Conservation (phyloP, 2,888 invertebrate species). For the Sinodicranocentrus sp. region DNA sequence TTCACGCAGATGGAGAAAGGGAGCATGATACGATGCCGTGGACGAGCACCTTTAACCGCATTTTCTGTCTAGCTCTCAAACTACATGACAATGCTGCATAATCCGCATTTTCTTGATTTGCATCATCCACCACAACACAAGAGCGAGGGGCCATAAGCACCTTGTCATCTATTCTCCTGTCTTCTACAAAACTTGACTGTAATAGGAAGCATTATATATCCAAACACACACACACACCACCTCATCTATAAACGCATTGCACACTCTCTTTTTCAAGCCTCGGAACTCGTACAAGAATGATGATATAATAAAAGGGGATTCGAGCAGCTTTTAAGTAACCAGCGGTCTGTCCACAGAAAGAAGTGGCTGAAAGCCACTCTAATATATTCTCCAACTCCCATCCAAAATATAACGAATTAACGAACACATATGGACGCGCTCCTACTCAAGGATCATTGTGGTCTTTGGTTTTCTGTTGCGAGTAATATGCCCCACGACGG, state of each 20-base stretch:
- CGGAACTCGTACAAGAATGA: too few species aligned
- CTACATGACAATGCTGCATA: constrained; percentile 18
- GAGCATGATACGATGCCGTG: constrained; percentile 19
- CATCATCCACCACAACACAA: constrained; percentile 34
- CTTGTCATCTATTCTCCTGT: constrained; percentile 31
- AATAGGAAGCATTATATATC: too few species aligned
- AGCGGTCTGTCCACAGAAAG: neutral
- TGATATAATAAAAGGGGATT: constrained; percentile 23
- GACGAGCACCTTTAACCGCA: constrained; percentile 28
- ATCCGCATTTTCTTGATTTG: constrained; percentile 53
- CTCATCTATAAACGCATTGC: too few species aligned
- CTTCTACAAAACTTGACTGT: constrained; percentile 2
- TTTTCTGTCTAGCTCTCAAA: neutral
- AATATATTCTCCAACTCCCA: neutral
- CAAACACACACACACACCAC: neutral
- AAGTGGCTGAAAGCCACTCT: neutral
- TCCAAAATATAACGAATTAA: neutral
- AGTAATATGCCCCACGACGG: too few species aligned
- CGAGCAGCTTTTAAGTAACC: constrained; percentile 9
- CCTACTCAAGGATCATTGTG: constrained; percentile 6
- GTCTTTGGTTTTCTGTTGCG: too few species aligned
- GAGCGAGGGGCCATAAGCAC: constrained; percentile 23
- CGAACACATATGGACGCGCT: neutral
- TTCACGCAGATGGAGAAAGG: constrained; percentile 34
- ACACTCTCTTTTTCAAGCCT: too few species aligned